Evolutionary conservation across 2,888 invertebrate genomes (phyloP).

Genomic region (Oegoconia quadripuncta): DNA sequence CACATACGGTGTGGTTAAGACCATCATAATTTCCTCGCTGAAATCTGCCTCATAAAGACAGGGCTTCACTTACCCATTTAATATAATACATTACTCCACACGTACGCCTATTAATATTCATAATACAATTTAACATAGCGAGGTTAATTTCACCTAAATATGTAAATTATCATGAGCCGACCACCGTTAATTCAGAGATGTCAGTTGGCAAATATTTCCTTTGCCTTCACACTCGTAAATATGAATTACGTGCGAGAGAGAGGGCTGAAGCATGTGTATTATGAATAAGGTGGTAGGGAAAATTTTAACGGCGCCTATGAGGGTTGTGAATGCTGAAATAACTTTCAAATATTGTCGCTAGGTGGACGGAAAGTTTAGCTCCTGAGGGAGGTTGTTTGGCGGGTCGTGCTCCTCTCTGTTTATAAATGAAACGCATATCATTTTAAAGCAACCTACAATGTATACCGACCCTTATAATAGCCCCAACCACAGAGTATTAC

Average conservation of each 20-base stretch:
- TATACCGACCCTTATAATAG: conserved; percentile 33
- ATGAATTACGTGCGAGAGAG: conserved; percentile 35
- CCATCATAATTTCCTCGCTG: conserved; percentile 26
- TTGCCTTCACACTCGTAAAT: conserved; percentile 35
- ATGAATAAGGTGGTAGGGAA: conserved; percentile 76
- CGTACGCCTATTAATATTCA: conserved; percentile 75
- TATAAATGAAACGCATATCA: conserved; percentile 74
- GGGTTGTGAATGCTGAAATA: conserved; percentile 79
- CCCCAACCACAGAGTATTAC: conserved; percentile 22
- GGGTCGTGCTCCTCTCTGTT: conserved; percentile 67
- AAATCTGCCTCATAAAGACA: conserved; percentile 66
- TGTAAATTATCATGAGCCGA: conserved; percentile 81
- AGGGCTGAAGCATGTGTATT: conserved; percentile 54
- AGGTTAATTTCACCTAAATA: conserved; percentile 80
- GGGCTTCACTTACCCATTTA: conserved; percentile 48
- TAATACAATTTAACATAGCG: conserved; percentile 77
- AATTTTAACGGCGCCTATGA: conserved; percentile 80
- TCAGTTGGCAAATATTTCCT: conserved; percentile 68
- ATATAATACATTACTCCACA: conserved; percentile 55
- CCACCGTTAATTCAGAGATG: conserved; percentile 76
- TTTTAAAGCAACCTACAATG: conserved; percentile 56
- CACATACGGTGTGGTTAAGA: conserved; percentile 13
- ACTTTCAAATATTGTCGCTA: conserved; percentile 80
- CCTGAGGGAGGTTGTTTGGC: conserved; percentile 71
- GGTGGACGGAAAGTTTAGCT: conserved; percentile 76